Conservation (phyloP, 37 sponge, comb jelly and placozoan species). For the Halisarca cf. caerulea region DNA sequence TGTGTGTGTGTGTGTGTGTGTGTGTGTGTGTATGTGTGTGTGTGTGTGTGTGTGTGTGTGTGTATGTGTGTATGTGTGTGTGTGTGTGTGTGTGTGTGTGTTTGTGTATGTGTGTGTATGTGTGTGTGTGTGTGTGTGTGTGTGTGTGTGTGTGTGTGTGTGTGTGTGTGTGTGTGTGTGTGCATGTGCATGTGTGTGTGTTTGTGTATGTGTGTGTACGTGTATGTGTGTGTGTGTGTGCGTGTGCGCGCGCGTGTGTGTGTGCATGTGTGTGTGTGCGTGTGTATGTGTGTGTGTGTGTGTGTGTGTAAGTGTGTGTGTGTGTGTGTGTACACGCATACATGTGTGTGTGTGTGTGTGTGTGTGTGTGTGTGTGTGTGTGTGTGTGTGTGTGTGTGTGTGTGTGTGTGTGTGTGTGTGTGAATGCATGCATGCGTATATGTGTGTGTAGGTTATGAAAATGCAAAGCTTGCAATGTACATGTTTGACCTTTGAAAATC, state of each 20-base stretch:
- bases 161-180: slow-evolving; percentile 7
- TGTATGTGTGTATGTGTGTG: slow-evolving; percentile 18
- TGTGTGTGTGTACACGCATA: no score
- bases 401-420: no score
- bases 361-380: no score
- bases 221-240: neutral
- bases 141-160: slow-evolving; percentile 7
- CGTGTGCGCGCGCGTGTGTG: neutral
- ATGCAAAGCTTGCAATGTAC: no score
- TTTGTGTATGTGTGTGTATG: neutral
- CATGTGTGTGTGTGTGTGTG: no score
- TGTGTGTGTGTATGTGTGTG: no score
- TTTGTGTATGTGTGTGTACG: neutral
- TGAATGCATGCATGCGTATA: no score
- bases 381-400: no score
- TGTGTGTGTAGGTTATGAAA: no score
- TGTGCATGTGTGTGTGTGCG: neutral
- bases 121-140: slow-evolving; percentile 15
- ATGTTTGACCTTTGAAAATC: no score
- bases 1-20: neutral
- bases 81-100: neutral
- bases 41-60: neutral
- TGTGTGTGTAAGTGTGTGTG: no score
- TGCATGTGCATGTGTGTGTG: neutral
- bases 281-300: neutral